Conservation (phyloP, 2,888 invertebrate species). For the Chalcosyrphus nemorum region DNA sequence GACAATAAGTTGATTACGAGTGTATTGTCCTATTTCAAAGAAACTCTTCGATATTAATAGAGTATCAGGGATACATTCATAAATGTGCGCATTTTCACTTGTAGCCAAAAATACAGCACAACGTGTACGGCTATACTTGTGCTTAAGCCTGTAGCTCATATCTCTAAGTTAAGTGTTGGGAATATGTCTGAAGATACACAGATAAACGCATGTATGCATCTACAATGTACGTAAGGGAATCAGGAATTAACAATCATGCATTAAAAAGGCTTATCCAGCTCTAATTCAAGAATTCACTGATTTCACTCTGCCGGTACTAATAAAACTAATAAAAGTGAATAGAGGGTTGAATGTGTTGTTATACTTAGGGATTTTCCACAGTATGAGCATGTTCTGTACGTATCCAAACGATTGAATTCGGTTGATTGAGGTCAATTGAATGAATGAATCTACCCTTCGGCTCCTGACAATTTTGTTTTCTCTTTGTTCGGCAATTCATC, state of each 20-base stretch:
- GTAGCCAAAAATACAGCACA: no score
- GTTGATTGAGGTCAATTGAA: conserved; percentile 64
- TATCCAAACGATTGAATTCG: conserved; percentile 14
- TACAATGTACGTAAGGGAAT: no score
- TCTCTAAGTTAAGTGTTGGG: no score
- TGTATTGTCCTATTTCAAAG: not conserved
- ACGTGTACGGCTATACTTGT: no score
- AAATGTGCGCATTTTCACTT: no score
- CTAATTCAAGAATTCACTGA: conserved; percentile 40
- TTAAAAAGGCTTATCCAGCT: conserved; percentile 53
- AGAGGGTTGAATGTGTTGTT: conserved; percentile 35
- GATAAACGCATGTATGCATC: no score
- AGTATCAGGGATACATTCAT: no score
- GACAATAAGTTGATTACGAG: not conserved
- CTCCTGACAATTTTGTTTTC: conserved; percentile 41
- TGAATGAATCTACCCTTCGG: conserved; percentile 57
- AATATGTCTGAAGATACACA: no score
- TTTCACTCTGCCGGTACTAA: conserved; percentile 32
- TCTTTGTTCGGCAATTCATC: conserved; percentile 36
- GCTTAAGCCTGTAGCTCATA: no score
- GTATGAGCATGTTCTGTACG: not conserved
- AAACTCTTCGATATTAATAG: not conserved
- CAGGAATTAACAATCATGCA: conserved; percentile 41
- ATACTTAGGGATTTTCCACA: conserved; percentile 35
- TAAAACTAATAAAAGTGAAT: conserved; percentile 17